phyloP scores from a whole-genome alignment of 2,888 invertebrate genomes.

The Drosophila robusta region DNA sequence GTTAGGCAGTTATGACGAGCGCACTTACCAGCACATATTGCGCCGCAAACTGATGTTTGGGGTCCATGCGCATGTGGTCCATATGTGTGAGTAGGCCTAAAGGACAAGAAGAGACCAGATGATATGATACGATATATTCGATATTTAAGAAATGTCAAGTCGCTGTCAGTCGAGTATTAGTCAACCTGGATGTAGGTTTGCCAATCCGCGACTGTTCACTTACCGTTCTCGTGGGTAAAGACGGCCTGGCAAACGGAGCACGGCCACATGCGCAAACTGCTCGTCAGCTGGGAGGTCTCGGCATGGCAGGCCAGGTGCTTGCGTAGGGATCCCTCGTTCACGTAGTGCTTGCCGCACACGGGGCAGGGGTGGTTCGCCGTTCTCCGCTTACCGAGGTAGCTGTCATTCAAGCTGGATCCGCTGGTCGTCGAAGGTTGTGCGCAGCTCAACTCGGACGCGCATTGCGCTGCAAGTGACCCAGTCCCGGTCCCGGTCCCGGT shows the following conservation, averaged over 20 bases:
- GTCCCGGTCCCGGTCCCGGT: constrained; percentile 1
- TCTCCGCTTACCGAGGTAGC: constrained; percentile 96
- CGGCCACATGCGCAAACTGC: constrained; percentile 97
- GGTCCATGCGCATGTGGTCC: constrained; percentile 99
- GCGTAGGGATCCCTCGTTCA: constrained; percentile 96
- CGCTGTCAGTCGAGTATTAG: too few species aligned
- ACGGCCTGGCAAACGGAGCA: constrained; percentile 98
- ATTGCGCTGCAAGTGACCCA: constrained; percentile 40
- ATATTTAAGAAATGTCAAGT: too few species aligned
- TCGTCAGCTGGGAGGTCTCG: constrained; percentile 94
- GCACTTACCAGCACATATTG: constrained; percentile 91
- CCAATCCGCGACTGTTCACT: constrained; percentile 13
- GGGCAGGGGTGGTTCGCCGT: constrained; percentile 98
- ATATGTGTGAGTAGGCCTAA: constrained; percentile 95
- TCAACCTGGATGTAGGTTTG: too few species aligned
- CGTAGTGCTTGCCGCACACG: constrained; percentile 97
- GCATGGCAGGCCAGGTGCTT: constrained; percentile 97
- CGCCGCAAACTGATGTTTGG: constrained; percentile 97
- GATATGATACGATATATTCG: too few species aligned
- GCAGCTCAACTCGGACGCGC: constrained; percentile 70
- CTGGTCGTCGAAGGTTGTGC: constrained; percentile 80
- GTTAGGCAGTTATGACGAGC: neutral
- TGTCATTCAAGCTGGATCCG: constrained; percentile 86
- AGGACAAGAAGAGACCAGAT: constrained; percentile 52
- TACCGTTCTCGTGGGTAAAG: constrained; percentile 97